A percentile compares a stretch with the other conserved stretches of the same genome.
These are phyloP conservation scores for Helicolenus hilgendorfi DNA, from an alignment of 2,797 vertebrate genomes.

Conservation along the genomic window DNA sequence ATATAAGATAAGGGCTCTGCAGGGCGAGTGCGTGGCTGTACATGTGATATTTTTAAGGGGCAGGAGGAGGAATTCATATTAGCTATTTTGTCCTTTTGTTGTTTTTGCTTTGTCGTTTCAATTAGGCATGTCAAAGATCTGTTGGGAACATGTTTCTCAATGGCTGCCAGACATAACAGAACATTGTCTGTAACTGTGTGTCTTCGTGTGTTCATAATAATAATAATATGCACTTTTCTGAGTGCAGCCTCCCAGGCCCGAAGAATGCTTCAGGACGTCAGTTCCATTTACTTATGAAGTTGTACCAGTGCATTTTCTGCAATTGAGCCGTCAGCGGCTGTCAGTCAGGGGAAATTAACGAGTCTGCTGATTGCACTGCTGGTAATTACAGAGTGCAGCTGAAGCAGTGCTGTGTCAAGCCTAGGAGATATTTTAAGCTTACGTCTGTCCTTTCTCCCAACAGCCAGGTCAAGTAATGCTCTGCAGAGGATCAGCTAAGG, in stretches of 20 bases:
- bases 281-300: slow-evolving; percentile 86
- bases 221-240: slow-evolving; percentile 36
- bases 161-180: slow-evolving; percentile 3
- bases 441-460: slow-evolving; percentile 76
- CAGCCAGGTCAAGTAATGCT: slow-evolving; percentile 77
- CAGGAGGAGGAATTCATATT: not conserved
- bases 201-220: slow-evolving; percentile 32
- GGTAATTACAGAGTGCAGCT: slow-evolving; percentile 89
- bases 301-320: slow-evolving; percentile 83
- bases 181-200: not conserved
- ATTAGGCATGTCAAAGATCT: not conserved
- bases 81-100: not conserved
- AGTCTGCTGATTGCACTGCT: slow-evolving; percentile 88
- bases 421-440: slow-evolving; percentile 82
- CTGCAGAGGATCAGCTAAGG: slow-evolving; percentile 51
- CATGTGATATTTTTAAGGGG: not conserved
- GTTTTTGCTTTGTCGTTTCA: not conserved
- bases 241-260: slow-evolving; percentile 25
- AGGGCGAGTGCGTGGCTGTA: not conserved
- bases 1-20: slow-evolving; percentile 34
- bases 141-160: not conserved
- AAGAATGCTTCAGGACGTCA: slow-evolving; percentile 56
- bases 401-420: slow-evolving; percentile 86
- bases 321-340: slow-evolving; percentile 85
- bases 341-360: slow-evolving; percentile 88